Conservation (phyloP, 2,888 invertebrate species). For the Volucella inanis region DNA sequence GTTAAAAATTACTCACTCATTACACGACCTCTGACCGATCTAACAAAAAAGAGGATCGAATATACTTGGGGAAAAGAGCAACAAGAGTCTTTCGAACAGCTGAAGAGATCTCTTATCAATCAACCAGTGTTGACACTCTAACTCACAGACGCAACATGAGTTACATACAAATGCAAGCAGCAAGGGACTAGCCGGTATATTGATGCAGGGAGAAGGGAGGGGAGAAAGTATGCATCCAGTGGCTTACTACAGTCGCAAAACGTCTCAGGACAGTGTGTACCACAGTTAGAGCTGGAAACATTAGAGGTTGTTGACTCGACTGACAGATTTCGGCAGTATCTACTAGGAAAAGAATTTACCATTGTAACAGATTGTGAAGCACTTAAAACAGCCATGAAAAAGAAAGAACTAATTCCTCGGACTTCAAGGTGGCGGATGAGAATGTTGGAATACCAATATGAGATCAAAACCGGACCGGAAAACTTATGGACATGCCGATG, state of each 20-base stretch:
- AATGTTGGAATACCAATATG: constrained; percentile 12
- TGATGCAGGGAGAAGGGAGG: neutral
- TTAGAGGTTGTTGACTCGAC: constrained; percentile 14
- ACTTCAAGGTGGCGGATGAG: constrained; percentile 23
- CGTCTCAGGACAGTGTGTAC: neutral
- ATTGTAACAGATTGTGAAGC: neutral
- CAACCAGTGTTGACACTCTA: constrained; percentile 16
- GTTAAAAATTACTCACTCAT: too few relatives aligned
- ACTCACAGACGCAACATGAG: constrained; percentile 24
- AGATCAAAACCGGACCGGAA: neutral
- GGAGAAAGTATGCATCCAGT: constrained; percentile 11
- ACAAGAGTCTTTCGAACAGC: constrained; percentile 9
- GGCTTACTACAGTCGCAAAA: constrained; percentile 10
- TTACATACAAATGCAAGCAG: constrained; percentile 39
- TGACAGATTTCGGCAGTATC: constrained; percentile 7
- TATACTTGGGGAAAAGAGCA: constrained; percentile 1
- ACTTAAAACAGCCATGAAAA: constrained; percentile 11
- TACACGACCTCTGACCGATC: too few relatives aligned
- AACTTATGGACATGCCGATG: neutral
- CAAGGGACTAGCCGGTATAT: constrained; percentile 5
- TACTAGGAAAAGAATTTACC: neutral
- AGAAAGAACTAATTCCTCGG: constrained; percentile 16
- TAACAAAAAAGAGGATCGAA: neutral
- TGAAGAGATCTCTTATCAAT: constrained; percentile 2
- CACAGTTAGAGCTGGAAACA: constrained; percentile 5